A percentile compares a stretch with the other conserved stretches of the same genome.
These are phyloP conservation scores for Venturia canescens DNA, from an alignment of 1,140 invertebrate genomes.

Conservation along the genomic window DNA sequence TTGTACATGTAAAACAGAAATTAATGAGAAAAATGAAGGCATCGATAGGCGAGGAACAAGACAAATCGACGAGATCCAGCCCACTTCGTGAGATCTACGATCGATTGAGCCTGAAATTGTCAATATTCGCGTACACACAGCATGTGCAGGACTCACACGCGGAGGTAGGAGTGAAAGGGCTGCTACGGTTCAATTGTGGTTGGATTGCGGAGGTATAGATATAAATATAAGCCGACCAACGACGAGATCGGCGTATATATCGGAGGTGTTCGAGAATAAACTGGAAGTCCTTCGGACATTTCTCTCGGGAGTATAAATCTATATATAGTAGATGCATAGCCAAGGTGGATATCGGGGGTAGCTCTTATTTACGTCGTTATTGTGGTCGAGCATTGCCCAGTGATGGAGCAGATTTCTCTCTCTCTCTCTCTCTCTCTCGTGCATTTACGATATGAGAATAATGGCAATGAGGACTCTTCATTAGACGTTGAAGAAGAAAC, in stretches of 20 bases:
- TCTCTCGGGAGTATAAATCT: neutral
- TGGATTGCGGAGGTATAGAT: neutral
- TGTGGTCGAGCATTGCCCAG: slow-evolving; percentile 11
- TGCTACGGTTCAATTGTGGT: slow-evolving; percentile 24
- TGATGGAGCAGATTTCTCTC: slow-evolving; percentile 8
- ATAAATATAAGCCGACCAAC: neutral
- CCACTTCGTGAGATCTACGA: neutral
- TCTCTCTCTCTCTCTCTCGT: slow-evolving; percentile 14
- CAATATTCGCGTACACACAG: too few species aligned
- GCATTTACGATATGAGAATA: slow-evolving; percentile 32
- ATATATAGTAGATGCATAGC: slow-evolving; percentile 4
- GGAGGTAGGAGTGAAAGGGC: slow-evolving; percentile 7
- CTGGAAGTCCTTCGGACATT: neutral
- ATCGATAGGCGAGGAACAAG: too few species aligned
- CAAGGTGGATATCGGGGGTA: neutral
- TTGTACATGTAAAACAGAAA: too few species aligned
- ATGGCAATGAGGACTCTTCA: slow-evolving; percentile 3
- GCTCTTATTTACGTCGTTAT: slow-evolving; percentile 5
- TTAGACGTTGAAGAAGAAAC: slow-evolving; percentile 5
- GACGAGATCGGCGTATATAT: neutral
- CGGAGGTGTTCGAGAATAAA: neutral
- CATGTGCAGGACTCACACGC: neutral
- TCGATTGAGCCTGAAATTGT: too few species aligned
- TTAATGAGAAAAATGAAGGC: too few species aligned
- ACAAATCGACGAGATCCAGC: too few species aligned